Evolutionary conservation across 2,888 invertebrate genomes (phyloP), one percentile per base, ranked within the genome.

Genomic region (Zonitis immaculata): DNA sequence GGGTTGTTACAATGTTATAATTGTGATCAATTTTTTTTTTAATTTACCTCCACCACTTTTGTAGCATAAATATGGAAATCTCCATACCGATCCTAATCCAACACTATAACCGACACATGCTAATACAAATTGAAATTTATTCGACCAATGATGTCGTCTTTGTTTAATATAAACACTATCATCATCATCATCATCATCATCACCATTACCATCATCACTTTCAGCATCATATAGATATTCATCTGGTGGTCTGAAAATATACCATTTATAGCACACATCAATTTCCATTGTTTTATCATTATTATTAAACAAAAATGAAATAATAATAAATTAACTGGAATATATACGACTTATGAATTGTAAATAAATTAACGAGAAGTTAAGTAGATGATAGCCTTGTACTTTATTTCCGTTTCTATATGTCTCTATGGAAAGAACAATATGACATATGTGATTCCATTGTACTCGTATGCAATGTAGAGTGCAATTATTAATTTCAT

Each of bases 11-110:
- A n/a, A n/a, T n/a, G n/a, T n/a, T n/a, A n/a, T n/a, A n/a, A n/a
- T n/a, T n/a, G n/a, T n/a, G n/a, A n/a, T n/a, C n/a, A n/a, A n/a
- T n/a, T n/a, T n/a, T n/a, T n/a, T n/a, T n/a, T n/a, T n/a, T n/a
- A n/a, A 65, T 78, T 82, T 73, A 91, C 91, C 91, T 79, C 91
- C 91, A 63, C 91, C 91, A 73, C 90, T 91, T 79, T 89, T 89
- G 76, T 91, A 91, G 77, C 91, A 91, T 66, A 94, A 82, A 77
- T 94, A 95, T 28, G 95, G 95, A 77, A 95, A 94, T 66, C 93
- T 82, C 93, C 93, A 93, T 60, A 93, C 88, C 72, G 92, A 93
- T 64, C 91, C 91, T 59, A 93, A 82, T 32, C 92, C 93, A 49
- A 93, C 91, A 48, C 91, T 91, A 74, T 92, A 92, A 20, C 93